Evolutionary conservation across 2,888 invertebrate species (phyloP).

Genomic region (Serrognathus titanus): DNA sequence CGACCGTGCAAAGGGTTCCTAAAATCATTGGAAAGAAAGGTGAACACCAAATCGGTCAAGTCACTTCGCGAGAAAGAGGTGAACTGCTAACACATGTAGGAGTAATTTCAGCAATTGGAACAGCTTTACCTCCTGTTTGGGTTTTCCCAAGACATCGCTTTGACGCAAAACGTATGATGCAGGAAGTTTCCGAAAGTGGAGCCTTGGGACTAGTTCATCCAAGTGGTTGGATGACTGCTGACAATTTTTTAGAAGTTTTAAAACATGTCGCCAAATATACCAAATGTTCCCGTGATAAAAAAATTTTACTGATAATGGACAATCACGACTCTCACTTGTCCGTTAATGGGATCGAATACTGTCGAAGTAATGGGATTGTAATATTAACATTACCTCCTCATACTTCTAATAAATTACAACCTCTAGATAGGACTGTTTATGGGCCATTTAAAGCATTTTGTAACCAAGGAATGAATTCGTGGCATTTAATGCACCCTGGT

Average conservation of each 20-base stretch:
- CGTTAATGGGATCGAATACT: constrained; percentile 32
- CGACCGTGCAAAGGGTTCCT: constrained; percentile 20
- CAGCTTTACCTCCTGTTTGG: constrained; percentile 16
- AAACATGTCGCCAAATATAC: constrained; percentile 36
- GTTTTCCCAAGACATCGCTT: constrained; percentile 17
- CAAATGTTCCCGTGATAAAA: constrained; percentile 27
- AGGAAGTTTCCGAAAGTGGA: constrained; percentile 11
- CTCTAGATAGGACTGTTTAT: constrained; percentile 26
- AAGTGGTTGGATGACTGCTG: constrained; percentile 36
- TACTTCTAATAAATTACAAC: constrained; percentile 34
- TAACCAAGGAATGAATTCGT: constrained; percentile 18
- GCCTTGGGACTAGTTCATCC: constrained; percentile 15
- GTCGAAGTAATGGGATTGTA: constrained; percentile 39
- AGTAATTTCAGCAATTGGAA: constrained; percentile 12
- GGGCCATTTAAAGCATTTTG: constrained; percentile 28
- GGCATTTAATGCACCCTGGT: constrained; percentile 27
- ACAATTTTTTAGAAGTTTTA: constrained; percentile 33
- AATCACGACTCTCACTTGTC: constrained; percentile 34
- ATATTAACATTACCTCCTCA: constrained; percentile 22
- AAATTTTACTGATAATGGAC: constrained; percentile 34
- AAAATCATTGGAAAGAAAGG: constrained; percentile 23
- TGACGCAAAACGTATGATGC: constrained; percentile 16
- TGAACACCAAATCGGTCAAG: constrained; percentile 25
- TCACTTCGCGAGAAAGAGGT: constrained; percentile 18
- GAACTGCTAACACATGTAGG: constrained; percentile 21